Conservation (phyloP, 2,797 vertebrate species). For the Cossypha caffra region DNA sequence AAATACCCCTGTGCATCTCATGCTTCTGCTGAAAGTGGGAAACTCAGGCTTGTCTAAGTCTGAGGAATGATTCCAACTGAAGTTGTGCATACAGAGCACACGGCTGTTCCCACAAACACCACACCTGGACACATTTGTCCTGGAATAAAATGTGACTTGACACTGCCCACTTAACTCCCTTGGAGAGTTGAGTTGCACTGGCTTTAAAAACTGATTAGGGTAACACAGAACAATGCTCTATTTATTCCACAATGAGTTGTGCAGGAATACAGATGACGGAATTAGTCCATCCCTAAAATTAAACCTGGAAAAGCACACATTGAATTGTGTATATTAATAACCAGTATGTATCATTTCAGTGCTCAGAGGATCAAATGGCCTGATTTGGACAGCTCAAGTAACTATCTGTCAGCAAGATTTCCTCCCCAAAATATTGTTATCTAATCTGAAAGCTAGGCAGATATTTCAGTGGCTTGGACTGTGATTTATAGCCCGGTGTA, state of each 20-base stretch:
- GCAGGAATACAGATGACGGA: neutral
- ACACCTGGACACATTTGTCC: neutral
- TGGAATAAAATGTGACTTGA: neutral
- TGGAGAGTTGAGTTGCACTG: neutral
- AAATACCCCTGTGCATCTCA: neutral
- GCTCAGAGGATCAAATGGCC: neutral
- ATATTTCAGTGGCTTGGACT: neutral
- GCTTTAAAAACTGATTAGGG: neutral
- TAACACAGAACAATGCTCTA: neutral
- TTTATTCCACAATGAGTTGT: conserved; percentile 3
- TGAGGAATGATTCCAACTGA: neutral
- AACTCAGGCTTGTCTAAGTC: neutral
- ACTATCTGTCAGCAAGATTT: conserved; percentile 17
- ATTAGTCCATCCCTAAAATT: conserved; percentile 26
- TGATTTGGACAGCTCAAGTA: neutral
- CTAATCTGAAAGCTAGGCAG: conserved; percentile 14
- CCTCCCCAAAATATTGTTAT: neutral
- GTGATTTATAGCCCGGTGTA: neutral
- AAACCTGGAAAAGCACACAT: neutral
- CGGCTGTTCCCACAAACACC: neutral
- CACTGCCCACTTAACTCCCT: neutral
- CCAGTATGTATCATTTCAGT: neutral
- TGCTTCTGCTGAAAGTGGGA: neutral
- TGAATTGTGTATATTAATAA: neutral
- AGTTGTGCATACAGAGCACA: neutral